Evolutionary conservation across 2,797 vertebrate species (phyloP).

Genomic region (Microctenopoma lineatum): DNA sequence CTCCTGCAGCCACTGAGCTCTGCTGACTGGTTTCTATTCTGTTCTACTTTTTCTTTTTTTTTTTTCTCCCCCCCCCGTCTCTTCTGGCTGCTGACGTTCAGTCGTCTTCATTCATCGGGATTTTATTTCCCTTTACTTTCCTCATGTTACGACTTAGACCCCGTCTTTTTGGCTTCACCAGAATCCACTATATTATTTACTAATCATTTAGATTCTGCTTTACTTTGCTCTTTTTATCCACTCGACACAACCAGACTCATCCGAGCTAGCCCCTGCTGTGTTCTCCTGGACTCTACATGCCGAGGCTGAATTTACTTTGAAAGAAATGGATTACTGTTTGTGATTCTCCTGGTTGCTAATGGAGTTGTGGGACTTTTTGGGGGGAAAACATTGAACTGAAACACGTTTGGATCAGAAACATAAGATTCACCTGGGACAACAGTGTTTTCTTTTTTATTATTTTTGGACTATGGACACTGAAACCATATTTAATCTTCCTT

Average conservation of each 20-base stretch:
- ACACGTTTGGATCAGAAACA: neutral
- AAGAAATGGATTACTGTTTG: neutral
- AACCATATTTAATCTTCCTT: neutral
- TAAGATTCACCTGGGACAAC: neutral
- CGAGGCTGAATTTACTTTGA: neutral
- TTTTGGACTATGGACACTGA: neutral
- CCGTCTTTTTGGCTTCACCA: too few relatives aligned
- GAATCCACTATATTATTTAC: too few relatives aligned
- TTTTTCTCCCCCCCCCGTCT: too few relatives aligned
- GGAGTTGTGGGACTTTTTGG: neutral
- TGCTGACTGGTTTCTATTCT: neutral
- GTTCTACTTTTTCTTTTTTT: neutral
- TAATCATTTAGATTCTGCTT: too few relatives aligned
- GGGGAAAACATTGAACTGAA: neutral
- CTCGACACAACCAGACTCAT: slow-evolving; percentile 1
- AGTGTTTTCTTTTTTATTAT: slow-evolving; percentile 8
- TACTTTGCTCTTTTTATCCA: too few relatives aligned
- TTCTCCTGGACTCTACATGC: neutral
- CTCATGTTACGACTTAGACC: too few relatives aligned
- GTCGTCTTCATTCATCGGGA: too few relatives aligned
- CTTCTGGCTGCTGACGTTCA: too few relatives aligned
- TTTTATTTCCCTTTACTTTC: too few relatives aligned
- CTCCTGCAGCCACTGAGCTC: neutral
- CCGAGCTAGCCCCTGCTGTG: neutral
- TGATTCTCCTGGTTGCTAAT: slow-evolving; percentile 4